Conservation (phyloP, 2,797 vertebrate species). For the Lindbergichthys nudifrons region DNA sequence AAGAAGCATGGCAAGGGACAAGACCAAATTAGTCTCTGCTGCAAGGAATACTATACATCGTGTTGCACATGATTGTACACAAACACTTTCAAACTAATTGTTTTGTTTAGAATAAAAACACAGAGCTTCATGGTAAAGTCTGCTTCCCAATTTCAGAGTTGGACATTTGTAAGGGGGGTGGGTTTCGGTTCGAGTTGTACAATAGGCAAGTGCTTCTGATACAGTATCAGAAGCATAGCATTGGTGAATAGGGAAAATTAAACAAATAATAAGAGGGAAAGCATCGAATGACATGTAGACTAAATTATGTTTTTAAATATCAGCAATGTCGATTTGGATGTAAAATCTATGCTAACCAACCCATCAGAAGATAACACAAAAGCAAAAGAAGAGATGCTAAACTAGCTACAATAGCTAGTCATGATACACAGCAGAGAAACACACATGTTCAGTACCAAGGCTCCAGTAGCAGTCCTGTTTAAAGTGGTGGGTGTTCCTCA, state of each 20-base stretch:
- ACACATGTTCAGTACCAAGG: neutral
- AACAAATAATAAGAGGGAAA: neutral
- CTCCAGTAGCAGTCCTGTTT: slow-evolving; percentile 46
- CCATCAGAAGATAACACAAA: slow-evolving; percentile 1
- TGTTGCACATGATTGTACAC: too few species aligned
- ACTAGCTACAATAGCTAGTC: neutral
- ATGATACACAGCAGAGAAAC: slow-evolving; percentile 6
- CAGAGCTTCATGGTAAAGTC: too few species aligned
- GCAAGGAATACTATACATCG: too few species aligned
- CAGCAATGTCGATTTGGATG: neutral
- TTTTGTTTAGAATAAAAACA: too few species aligned
- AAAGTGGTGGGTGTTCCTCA: slow-evolving; percentile 66
- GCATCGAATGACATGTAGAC: neutral
- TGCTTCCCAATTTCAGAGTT: neutral
- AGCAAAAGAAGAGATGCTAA: slow-evolving; percentile 1
- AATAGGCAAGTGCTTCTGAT: neutral
- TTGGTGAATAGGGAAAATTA: neutral
- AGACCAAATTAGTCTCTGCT: too few species aligned
- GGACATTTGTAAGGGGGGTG: neutral
- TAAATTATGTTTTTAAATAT: neutral
- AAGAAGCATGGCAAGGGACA: too few species aligned
- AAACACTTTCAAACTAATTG: too few species aligned
- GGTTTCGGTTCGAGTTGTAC: neutral
- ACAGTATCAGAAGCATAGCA: too few species aligned
- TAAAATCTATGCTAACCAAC: neutral